These are phyloP conservation scores for Subacronicta megacephala DNA, from an alignment of 2,888 invertebrate species.

Conservation along the genomic window DNA sequence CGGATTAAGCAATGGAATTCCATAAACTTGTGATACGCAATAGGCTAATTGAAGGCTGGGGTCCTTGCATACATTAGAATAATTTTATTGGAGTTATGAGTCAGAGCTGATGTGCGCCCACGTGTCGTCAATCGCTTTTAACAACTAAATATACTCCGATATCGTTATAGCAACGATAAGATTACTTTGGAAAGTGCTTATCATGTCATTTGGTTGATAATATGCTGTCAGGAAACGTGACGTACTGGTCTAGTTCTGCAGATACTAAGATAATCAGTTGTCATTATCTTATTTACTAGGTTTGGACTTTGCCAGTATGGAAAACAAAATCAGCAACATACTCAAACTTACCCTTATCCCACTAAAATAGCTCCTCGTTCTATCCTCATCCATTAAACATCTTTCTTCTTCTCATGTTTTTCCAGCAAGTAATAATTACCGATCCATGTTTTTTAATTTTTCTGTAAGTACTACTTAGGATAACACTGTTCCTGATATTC, in stretches of 20 bases:
- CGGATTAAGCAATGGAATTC: conserved; percentile 50
- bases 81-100: conserved; percentile 58
- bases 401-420: too few species aligned
- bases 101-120: conserved; percentile 68
- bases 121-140: conserved; percentile 57
- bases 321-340: conserved; percentile 27
- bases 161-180: conserved; percentile 52
- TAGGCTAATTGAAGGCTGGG: conserved; percentile 62
- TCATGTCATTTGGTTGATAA: conserved; percentile 37
- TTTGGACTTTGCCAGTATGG: conserved; percentile 12
- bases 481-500: too few species aligned
- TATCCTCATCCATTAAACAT: too few species aligned
- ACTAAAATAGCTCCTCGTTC: too few species aligned
- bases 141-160: conserved; percentile 57
- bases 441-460: too few species aligned
- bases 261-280: conserved; percentile 23
- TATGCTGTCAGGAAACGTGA: conserved; percentile 17
- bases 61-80: conserved; percentile 53
- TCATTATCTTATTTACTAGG: conserved; percentile 17
- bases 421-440: too few species aligned
- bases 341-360: neutral
- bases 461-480: too few species aligned
- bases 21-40: conserved; percentile 59
- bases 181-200: conserved; percentile 35
- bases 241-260: conserved; percentile 25